Percentiles rank a stretch among this genome's conserved stretches.
Evolutionary conservation across 2,113 vertebrate genomes (phyloP).

Genomic region (Crotophaga sulcirostris): DNA sequence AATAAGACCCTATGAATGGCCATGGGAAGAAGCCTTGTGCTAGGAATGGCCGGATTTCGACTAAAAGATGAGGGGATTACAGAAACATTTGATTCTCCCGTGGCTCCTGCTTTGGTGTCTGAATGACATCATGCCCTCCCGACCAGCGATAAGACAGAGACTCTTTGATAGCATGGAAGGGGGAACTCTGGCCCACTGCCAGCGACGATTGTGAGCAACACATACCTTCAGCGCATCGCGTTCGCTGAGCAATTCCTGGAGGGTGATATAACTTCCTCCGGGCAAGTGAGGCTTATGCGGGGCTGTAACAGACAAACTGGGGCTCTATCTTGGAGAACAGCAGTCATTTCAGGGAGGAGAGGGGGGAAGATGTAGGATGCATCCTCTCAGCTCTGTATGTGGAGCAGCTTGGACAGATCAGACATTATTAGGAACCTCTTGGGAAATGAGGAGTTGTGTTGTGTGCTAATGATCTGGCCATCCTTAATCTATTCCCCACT

Average conservation of each 20-base stretch:
- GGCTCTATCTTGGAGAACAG: not conserved
- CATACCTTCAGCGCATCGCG: not conserved
- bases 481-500: not conserved
- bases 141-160: not conserved
- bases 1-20: not conserved
- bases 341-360: not conserved
- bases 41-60: rapidly evolving
- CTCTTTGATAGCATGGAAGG: not conserved
- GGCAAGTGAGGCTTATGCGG: not conserved
- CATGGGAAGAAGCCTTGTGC: not conserved
- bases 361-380: not conserved
- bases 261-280: slow-evolving; percentile 40
- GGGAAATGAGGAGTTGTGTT: not conserved
- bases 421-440: not conserved
- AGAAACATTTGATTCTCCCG: rapidly evolving
- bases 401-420: not conserved
- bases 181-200: not conserved
- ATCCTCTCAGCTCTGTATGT: not conserved
- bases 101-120: not conserved
- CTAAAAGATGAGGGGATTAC: not conserved
- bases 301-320: not conserved
- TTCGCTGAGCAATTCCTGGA: not conserved
- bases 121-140: not conserved
- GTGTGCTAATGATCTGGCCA: not conserved
- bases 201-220: not conserved